Evolutionary conservation across 2,888 invertebrate genomes (phyloP), one percentile per base, ranked within the genome.

Genomic region (Trichopria drosophilae): DNA sequence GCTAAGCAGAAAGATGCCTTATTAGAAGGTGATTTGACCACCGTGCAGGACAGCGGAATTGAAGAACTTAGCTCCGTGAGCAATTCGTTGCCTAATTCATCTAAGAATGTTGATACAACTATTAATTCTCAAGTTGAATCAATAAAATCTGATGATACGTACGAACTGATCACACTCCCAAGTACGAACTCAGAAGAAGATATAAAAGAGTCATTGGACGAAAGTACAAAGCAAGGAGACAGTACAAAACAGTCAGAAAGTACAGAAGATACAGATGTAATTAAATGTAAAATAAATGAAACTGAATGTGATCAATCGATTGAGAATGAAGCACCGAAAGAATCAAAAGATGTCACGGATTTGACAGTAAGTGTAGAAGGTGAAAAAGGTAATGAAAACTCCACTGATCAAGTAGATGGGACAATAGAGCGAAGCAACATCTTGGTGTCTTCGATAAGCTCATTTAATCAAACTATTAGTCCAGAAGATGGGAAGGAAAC

Each of bases 1-100:
- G 75, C 73, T 0, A 73, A 73, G 42, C 67, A 74, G 31, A 75
- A 75, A 41, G 73, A 75, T 18, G 72, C 64, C 5, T 37, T 67
- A 20, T 49, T 73, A 15, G 71, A 71, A 18, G 61, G 60, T 4
- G 70, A 71, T 20, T 67, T 68, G 15, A 68, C 65, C 0, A 66
- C 66, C 6, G 49, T 69, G 10, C 51, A 68, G 41, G 71, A 70
- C 37, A 64, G 56, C 3, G 65, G 68, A n/a, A n/a, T n/a, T n/a
- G n/a, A n/a, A n/a, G n/a, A n/a, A n/a, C n/a, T n/a, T n/a, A n/a
- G n/a, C n/a, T n/a, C n/a, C n/a, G n/a, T n/a, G n/a, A n/a, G n/a
- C n/a, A n/a, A n/a, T n/a, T n/a, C n/a, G n/a, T n/a, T n/a, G n/a
- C n/a, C n/a, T n/a, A n/a, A n/a, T n/a, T n/a, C n/a, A n/a, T n/a